A percentile compares a stretch with the other conserved stretches of the same genome.
These are phyloP conservation scores for Heliconius hortense DNA, from an alignment of 2,888 invertebrate genomes.

Conservation along the genomic window DNA sequence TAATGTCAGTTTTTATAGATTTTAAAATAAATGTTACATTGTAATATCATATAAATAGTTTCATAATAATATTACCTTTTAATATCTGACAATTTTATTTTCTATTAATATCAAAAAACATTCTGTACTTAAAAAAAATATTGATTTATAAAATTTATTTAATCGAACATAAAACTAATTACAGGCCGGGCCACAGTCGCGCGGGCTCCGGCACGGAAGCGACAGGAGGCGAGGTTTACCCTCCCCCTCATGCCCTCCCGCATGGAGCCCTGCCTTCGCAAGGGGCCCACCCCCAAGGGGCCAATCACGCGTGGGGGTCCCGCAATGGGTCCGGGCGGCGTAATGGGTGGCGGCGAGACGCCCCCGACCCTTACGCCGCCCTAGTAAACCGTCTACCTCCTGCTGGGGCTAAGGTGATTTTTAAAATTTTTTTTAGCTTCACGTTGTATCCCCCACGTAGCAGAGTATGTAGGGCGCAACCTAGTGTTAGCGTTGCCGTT, in stretches of 20 bases:
- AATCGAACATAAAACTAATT: not conserved
- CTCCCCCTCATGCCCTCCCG: slow-evolving; percentile 32
- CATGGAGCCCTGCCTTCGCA: slow-evolving; percentile 26
- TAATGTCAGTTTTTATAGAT: no score
- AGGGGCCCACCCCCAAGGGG: not conserved
- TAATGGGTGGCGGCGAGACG: slow-evolving; percentile 50
- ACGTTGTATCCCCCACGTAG: no score
- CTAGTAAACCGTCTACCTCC: slow-evolving; percentile 71
- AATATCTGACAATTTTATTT: no score
- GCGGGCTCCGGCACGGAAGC: slow-evolving; percentile 64
- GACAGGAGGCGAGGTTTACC: slow-evolving; percentile 44
- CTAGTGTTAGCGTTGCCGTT: no score
- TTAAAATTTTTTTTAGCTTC: not conserved
- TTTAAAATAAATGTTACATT: no score
- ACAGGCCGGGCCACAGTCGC: slow-evolving; percentile 67
- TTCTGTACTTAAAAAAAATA: no score
- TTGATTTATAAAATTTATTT: not conserved
- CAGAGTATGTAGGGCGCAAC: no score
- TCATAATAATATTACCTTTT: no score
- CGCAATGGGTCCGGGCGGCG: slow-evolving; percentile 41
- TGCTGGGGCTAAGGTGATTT: slow-evolving; percentile 63
- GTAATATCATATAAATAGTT: no score
- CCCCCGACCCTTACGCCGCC: slow-evolving; percentile 68
- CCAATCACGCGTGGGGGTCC: slow-evolving; percentile 40
- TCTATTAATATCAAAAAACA: no score